phyloP scores from a whole-genome alignment of 2,113 vertebrate species.

The Poicephalus gulielmi region DNA sequence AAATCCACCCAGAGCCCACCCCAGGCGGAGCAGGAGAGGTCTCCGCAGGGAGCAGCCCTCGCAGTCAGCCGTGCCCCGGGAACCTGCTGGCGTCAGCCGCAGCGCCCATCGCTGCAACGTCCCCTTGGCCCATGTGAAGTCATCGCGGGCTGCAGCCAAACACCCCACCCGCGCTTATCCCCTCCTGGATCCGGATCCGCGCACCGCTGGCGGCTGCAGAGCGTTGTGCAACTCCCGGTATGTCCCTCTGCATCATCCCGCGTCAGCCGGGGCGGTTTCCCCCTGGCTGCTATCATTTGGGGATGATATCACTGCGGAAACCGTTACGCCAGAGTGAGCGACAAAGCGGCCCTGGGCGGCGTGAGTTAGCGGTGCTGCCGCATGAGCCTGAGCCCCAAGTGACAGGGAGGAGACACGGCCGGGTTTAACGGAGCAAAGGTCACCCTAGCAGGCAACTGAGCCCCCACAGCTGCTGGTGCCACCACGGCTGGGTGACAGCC shows the following conservation, averaged over 20 bases:
- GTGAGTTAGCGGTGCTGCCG: not conserved
- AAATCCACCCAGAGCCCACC: not conserved
- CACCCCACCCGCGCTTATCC: not conserved
- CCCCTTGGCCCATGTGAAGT: rapidly evolving
- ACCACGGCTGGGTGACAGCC: rapidly evolving
- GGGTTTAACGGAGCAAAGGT: rapidly evolving
- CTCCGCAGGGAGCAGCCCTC: not conserved
- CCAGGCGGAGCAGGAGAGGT: rapidly evolving
- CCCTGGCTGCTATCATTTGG: rapidly evolving
- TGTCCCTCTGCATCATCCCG: rapidly evolving
- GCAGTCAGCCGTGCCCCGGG: rapidly evolving
- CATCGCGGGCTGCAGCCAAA: not conserved
- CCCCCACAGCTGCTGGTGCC: rapidly evolving
- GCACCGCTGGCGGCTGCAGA: not conserved
- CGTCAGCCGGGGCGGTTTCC: rapidly evolving
- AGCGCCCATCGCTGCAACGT: not conserved
- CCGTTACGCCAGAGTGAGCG: not conserved
- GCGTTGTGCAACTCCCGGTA: not conserved
- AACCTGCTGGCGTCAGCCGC: too few relatives aligned
- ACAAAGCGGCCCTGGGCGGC: rapidly evolving
- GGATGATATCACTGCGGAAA: not conserved
- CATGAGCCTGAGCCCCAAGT: not conserved
- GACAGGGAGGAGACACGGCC: rapidly evolving
- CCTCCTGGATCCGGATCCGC: too few relatives aligned
- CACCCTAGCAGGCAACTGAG: rapidly evolving